These are phyloP conservation scores for Blera fallax DNA, from an alignment of 2,888 invertebrate species.

Conservation along the genomic window DNA sequence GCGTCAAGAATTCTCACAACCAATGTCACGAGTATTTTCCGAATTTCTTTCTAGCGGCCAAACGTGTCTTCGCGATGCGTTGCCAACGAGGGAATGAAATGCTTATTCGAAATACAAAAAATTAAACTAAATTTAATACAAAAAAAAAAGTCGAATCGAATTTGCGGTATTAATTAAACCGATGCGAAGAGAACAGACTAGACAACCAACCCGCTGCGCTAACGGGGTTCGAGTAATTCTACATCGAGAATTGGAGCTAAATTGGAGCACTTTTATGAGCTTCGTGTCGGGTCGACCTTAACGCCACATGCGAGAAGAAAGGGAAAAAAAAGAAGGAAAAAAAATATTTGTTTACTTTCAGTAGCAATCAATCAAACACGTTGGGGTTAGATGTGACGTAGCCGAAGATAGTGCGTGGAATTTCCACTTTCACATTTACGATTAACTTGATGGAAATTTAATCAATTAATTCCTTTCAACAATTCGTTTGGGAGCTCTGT, in stretches of 20 bases:
- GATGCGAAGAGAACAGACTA: constrained; percentile 42
- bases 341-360: constrained; percentile 55
- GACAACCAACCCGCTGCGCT: constrained; percentile 55
- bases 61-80: constrained; percentile 24
- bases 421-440: background rate
- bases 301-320: constrained; percentile 58
- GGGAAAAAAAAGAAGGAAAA: too few species aligned
- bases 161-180: constrained; percentile 10
- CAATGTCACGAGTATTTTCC: constrained; percentile 13
- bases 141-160: background rate
- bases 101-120: constrained; percentile 33
- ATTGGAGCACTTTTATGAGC: constrained; percentile 60
- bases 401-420: background rate
- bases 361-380: constrained; percentile 33
- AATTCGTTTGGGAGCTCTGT: too few species aligned
- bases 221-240: constrained; percentile 61
- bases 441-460: too few species aligned
- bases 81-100: constrained; percentile 6
- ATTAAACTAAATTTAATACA: background rate
- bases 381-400: constrained; percentile 33
- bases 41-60: background rate
- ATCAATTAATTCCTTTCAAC: too few species aligned
- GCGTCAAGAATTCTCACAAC: background rate
- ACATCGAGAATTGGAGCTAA: constrained; percentile 19
- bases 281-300: constrained; percentile 44